phyloP scores from a whole-genome alignment of 2,797 vertebrate species.

The Poecile montanus region DNA sequence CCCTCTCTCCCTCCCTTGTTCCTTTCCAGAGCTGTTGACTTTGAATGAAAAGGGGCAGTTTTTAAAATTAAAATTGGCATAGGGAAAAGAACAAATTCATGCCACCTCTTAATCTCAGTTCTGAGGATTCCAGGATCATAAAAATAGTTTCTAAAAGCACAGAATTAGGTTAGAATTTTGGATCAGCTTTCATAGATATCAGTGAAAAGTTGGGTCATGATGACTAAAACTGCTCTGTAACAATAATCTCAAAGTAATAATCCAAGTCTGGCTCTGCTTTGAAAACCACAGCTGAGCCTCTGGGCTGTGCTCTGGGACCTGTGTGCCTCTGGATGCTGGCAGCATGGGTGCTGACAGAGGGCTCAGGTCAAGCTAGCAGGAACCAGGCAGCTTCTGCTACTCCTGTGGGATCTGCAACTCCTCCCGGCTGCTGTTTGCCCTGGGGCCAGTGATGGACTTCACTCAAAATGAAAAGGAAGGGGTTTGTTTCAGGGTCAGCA shows the following conservation, averaged over 20 bases:
- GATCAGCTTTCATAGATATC: background rate
- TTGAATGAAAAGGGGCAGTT: background rate
- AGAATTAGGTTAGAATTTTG: background rate
- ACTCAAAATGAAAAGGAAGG: background rate
- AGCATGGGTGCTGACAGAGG: rapidly evolving
- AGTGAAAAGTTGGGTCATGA: background rate
- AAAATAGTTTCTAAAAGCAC: background rate
- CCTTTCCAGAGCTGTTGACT: background rate
- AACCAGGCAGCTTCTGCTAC: background rate
- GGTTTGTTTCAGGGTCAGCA: background rate
- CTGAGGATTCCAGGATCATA: background rate
- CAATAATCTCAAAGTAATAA: constrained; percentile 6
- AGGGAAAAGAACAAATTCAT: background rate
- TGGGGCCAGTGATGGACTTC: background rate
- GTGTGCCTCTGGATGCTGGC: background rate
- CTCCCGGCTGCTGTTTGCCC: background rate
- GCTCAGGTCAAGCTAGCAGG: rapidly evolving
- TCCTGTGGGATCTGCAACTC: background rate
- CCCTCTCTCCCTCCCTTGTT: background rate
- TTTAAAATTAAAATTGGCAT: background rate
- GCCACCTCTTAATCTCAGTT: background rate
- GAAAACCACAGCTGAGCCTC: background rate
- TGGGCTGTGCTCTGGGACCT: background rate
- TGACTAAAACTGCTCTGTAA: background rate
- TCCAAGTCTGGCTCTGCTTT: background rate